These are phyloP conservation scores for Hestina assimilis DNA, from an alignment of 1,140 invertebrate species.

Conservation along the genomic window DNA sequence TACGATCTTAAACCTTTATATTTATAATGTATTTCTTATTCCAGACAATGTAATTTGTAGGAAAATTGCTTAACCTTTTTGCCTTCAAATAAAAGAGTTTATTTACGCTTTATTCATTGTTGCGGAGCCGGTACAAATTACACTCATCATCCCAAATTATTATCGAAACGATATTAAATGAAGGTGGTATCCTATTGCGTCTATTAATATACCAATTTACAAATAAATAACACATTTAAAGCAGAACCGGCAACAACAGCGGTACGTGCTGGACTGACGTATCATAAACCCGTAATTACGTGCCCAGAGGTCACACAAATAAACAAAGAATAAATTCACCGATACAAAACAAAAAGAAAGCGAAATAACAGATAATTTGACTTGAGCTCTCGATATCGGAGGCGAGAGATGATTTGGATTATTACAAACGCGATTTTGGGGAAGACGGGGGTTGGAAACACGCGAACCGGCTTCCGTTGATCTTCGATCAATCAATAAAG, in stretches of 20 bases:
- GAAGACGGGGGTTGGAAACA: conserved; percentile 54
- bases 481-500: conserved; percentile 47
- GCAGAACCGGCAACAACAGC: conserved; percentile 43
- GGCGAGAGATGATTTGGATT: conserved; percentile 58
- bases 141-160: conserved; percentile 65
- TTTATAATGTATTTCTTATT: conserved; percentile 19
- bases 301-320: conserved; percentile 71
- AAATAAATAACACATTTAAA: conserved; percentile 76
- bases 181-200: conserved; percentile 59
- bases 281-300: conserved; percentile 66
- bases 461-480: conserved; percentile 60
- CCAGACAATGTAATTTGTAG: conserved; percentile 37
- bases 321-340: conserved; percentile 50
- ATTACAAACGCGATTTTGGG: conserved; percentile 54
- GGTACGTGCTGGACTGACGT: conserved; percentile 51
- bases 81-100: conserved; percentile 28
- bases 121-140: conserved; percentile 51
- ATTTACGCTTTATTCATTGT: conserved; percentile 29
- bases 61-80: conserved; percentile 47
- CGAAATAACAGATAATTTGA: conserved; percentile 71
- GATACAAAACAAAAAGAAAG: conserved; percentile 73
- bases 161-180: conserved; percentile 71
- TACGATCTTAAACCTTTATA: conserved; percentile 8
- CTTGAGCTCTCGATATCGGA: conserved; percentile 43
- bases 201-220: conserved; percentile 73